Base-by-base conservation (phyloP, 2,888 invertebrate genomes). In the Sphinx pinastri region DNA sequence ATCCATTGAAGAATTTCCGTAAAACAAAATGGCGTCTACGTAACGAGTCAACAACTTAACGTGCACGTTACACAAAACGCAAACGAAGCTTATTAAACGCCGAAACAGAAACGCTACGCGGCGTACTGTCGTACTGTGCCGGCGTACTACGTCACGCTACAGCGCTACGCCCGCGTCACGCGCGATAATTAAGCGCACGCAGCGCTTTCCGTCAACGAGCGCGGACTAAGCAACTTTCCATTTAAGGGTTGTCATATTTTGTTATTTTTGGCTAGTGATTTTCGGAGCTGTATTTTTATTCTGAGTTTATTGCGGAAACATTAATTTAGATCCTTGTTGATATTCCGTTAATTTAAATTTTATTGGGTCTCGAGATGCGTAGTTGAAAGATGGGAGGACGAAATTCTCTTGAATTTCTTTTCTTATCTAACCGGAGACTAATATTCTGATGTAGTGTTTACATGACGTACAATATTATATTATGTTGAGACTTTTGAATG, bases 171-270 rank as follows among this genome's bases (percentile, higher is more conserved):
- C 58, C 69, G 31, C 73, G 74, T 72, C 71, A 71, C 75, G 77
- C 73, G 76, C 74, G 72, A 81, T 87, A 84, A 88, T 89, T 89
- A 89, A 88, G 89, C 88, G 74, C 72, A 79, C 87, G 84, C 77
- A 79, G 89, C 89, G 79, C 72, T 85, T 84, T 79, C 63, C 51
- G 49, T 70, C 49, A 51, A 14, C 51, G 68, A 58, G 45, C 31
- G 58, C 59, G 49, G 38, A 63, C 49, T 63, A 63, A 63, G 63
- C 63, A 49, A 63, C 63, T 63, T 63, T 63, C 19, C 63, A 63
- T 63, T 63, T 63, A 47, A 73, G 72, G 70, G 72, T 51, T 71
- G 73, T 57, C 52, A 49, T 57, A 55, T 55, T 68, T 45, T 19
- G 47, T 47, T 63, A 63, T 63, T 49, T 63, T 63, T 63, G 63